Evolutionary conservation across 2,888 invertebrate genomes (phyloP).

Genomic region (Lucinisca nassula): DNA sequence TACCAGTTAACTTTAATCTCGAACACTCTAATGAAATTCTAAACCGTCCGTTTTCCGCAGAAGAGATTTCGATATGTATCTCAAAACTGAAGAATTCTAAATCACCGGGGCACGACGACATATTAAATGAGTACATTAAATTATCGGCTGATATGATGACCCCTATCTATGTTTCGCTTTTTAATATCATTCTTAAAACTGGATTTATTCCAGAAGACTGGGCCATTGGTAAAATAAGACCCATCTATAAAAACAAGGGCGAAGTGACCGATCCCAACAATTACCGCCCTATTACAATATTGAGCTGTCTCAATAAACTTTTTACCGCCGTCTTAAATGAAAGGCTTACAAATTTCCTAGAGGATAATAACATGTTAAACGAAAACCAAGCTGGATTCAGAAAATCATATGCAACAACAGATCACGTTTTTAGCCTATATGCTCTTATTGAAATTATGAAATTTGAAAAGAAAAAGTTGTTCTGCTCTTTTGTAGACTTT

Average conservation of each 20-base stretch:
- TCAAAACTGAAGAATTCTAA: not conserved
- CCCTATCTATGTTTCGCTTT: not conserved
- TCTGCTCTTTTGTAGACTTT: not conserved
- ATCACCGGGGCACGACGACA: not conserved
- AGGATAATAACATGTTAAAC: not conserved
- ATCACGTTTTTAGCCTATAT: not conserved
- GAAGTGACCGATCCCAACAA: not conserved
- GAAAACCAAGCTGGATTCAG: conserved; percentile 1
- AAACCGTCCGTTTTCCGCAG: not conserved
- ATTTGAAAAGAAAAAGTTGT: not conserved
- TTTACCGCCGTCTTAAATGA: not conserved
- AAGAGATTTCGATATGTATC: not conserved
- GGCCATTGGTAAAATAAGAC: not conserved
- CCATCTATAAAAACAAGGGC: not conserved
- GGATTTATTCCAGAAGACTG: not conserved
- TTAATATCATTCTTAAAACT: not conserved
- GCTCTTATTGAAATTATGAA: not conserved
- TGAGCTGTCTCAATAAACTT: not conserved
- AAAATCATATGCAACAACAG: not conserved
- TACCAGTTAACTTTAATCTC: not conserved
- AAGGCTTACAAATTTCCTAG: not conserved
- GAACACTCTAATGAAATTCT: not conserved
- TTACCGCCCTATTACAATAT: not conserved
- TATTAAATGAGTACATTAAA: not conserved
- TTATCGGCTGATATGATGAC: not conserved